phyloP scores from a whole-genome alignment of 2,888 invertebrate genomes.

The Muscina levida region DNA sequence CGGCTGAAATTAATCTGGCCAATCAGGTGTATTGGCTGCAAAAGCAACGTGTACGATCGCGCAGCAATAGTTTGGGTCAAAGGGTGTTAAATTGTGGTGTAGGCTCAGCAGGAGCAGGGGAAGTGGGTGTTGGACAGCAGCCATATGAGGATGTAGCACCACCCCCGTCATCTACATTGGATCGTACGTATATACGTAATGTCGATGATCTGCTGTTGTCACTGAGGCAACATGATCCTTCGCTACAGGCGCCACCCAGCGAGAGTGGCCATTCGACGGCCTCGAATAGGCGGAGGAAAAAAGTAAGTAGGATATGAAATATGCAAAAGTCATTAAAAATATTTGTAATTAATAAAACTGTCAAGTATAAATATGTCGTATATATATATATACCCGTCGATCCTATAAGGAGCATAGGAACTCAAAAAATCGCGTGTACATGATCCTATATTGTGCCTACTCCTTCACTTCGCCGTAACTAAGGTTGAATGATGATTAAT shows the following conservation, averaged over 20 bases:
- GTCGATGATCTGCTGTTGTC: constrained; percentile 77
- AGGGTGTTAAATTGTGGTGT: constrained; percentile 43
- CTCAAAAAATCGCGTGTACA: no score
- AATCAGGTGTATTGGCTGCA: constrained; percentile 78
- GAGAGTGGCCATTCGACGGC: constrained; percentile 70
- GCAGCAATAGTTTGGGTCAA: constrained; percentile 76
- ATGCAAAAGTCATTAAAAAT: background rate
- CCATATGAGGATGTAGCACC: constrained; percentile 53
- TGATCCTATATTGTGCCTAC: no score
- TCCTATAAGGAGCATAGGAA: no score
- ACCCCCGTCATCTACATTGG: constrained; percentile 38
- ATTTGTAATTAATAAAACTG: no score
- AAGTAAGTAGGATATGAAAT: no score
- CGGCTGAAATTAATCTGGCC: constrained; percentile 75
- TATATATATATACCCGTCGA: no score
- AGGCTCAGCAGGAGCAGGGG: constrained; percentile 36
- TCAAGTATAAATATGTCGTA: no score
- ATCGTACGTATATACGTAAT: constrained; percentile 75
- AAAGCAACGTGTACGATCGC: constrained; percentile 71
- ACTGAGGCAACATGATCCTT: constrained; percentile 69
- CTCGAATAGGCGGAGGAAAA: constrained; percentile 74
- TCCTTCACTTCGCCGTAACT: no score
- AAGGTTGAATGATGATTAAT: no score
- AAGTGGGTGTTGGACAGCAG: constrained; percentile 63
- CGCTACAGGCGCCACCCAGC: constrained; percentile 67